Conservation (phyloP, 1,140 invertebrate species). For the Drosophila nigromelanica region DNA sequence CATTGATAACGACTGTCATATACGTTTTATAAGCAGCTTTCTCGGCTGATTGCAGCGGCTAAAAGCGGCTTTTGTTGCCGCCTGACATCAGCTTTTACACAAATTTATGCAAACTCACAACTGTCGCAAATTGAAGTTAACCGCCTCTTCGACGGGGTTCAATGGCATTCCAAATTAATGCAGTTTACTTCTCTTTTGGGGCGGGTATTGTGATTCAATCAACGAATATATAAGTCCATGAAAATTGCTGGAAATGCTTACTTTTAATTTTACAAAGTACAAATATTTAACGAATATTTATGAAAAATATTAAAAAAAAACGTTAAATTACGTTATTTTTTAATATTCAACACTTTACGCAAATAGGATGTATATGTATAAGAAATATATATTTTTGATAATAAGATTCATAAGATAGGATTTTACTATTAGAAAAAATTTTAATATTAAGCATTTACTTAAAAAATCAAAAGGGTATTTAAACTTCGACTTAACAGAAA, state of each 20-base stretch:
- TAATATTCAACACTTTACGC: too few relatives aligned
- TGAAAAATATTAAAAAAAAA: too few relatives aligned
- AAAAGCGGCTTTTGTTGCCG: slow-evolving; percentile 47
- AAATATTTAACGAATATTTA: too few relatives aligned
- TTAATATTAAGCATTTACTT: too few relatives aligned
- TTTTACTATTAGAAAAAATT: too few relatives aligned
- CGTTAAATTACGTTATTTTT: too few relatives aligned
- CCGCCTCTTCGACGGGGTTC: slow-evolving; percentile 10
- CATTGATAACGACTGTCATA: slow-evolving; percentile 22
- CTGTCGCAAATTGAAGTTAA: slow-evolving; percentile 42
- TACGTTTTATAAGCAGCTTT: slow-evolving; percentile 26
- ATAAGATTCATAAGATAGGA: too few relatives aligned
- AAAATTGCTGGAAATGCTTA: too few relatives aligned
- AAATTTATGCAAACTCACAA: slow-evolving; percentile 44
- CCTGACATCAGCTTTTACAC: slow-evolving; percentile 38
- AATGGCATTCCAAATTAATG: slow-evolving; percentile 57
- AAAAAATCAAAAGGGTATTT: neutral
- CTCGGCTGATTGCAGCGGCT: slow-evolving; percentile 25
- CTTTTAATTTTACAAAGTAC: too few relatives aligned
- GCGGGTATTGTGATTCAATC: neutral
- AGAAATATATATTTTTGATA: too few relatives aligned
- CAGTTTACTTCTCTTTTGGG: slow-evolving; percentile 13
- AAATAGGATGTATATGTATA: too few relatives aligned
- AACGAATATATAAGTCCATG: too few relatives aligned
- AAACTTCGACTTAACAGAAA: neutral